phyloP scores from a whole-genome alignment of 2,113 vertebrate species.

The Mastomys natalensis region DNA sequence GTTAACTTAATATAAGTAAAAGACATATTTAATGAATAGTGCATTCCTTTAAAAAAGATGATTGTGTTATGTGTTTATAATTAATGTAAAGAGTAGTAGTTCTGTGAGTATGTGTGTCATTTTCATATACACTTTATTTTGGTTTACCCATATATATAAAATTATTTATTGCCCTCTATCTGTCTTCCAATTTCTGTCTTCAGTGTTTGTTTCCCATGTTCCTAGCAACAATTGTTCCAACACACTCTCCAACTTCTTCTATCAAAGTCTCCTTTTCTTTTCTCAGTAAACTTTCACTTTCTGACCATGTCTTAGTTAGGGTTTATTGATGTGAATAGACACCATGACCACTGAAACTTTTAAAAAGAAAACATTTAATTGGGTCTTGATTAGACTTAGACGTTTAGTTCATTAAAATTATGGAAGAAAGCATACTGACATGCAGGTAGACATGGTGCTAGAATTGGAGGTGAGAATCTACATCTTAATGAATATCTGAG shows the following conservation, averaged over 20 bases:
- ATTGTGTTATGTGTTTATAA: background rate
- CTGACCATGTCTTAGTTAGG: background rate
- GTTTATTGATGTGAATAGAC: too few species aligned
- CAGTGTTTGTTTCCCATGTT: background rate
- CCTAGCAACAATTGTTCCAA: background rate
- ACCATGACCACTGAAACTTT: too few species aligned
- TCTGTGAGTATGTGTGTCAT: background rate
- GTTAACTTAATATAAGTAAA: background rate
- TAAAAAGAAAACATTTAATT: too few species aligned
- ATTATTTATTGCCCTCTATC: background rate
- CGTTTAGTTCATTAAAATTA: background rate
- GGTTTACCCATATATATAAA: background rate
- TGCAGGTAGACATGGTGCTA: background rate
- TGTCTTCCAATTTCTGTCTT: background rate
- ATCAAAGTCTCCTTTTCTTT: too few species aligned
- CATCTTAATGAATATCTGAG: too few species aligned
- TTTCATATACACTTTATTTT: background rate
- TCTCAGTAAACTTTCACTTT: background rate
- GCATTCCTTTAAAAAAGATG: background rate
- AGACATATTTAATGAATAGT: background rate
- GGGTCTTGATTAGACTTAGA: too few species aligned
- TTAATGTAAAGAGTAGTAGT: background rate
- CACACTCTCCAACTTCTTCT: background rate
- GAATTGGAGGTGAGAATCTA: background rate
- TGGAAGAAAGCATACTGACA: background rate